Base-by-base conservation (phyloP, 1,140 invertebrate genomes). In the Drosophila azteca region DNA sequence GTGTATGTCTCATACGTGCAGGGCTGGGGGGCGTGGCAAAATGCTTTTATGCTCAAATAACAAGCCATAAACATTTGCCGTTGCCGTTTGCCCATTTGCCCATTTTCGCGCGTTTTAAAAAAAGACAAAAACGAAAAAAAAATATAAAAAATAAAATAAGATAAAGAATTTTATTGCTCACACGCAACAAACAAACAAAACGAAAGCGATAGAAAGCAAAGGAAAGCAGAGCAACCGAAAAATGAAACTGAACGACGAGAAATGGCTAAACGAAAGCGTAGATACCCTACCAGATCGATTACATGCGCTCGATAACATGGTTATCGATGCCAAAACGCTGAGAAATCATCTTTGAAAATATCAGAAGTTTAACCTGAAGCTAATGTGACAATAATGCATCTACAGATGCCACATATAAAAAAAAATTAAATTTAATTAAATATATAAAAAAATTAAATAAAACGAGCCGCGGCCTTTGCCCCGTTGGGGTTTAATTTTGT, bases 21-120 rank as follows among this genome's bases (percentile, higher is more conserved):
- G 8, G 15, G 7, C 9, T 11, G 39, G 43, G 20, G 24, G 46
- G 70, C 24, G 48, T 39, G 63, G 48, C 41, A 59, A 76, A 84
- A 84, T 76, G 82, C 83, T 85, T 85, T 85, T 85, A 85, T 85
- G 82, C 74, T 69, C 66, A 87, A 85, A 85, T 85, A 85, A 85
- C 82, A 85, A 82, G 82, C 83, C 83, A 87, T 85, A 85, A 85
- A 85, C 82, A 85, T 87, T 81, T 80, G 52, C 52, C 51, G 20
- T 58, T 35, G 65, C 67, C 17, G 17, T 20, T 20, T 0, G n/a
- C n/a, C 17, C 65, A 69, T 73, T 72, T 78, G 61, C 44, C 67
- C 80, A 84, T 79, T 85, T 85, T 85, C 74, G 78, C 74, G 82
- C 57, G 76, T 62, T 77, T 80, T 63, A 63, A 61, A 44, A n/a